Evolutionary conservation across 2,888 invertebrate genomes (phyloP), one percentile per base, ranked within the genome.

Genomic region (Pseudococcus viburni): DNA sequence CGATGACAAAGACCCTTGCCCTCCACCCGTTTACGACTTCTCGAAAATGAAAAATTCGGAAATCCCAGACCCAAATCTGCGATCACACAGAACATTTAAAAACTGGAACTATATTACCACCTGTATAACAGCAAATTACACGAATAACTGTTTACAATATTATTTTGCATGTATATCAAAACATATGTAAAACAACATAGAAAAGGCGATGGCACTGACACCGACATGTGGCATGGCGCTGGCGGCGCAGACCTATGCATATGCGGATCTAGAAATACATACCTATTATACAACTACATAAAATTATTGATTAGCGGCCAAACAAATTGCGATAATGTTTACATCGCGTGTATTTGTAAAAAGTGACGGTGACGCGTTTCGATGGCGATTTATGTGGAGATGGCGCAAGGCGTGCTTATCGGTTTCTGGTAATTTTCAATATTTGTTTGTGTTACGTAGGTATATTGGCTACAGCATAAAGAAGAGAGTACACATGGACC

Each of bases 381-480:
- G 73, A 73, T 73, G 73, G 33, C 73, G 33, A 33, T 73, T 73
- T 33, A 15, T 73, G 17, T 42, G 9, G 9, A 0, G 42, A 42
- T 42, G 42, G 42, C 42, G 73, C 26, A 26, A 17, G 7, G 17
- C 22, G 22, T 1, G 64, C 19, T 64, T 64, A 73, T 73, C 73
- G 73, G 73, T 73, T 73, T 73, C 73, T 73, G 73, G 73, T 73
- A 73, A 73, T 73, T 73, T 73, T 73, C 73, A 73, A 73, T 33
- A 73, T 73, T 33, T 73, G 73, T 73, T 73, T 73, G 73, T 33
- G 39, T 73, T 73, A 73, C 17, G 33, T 12, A 68, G 33, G 8
- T 17, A 19, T 73, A 73, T 73, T 33, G 68, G 68, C 26, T 59
- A n/a, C n/a, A n/a, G 2, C n/a, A 39, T 33, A 73, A 33, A 73